Percentiles rank a stretch among this genome's conserved stretches.
phyloP scores from a whole-genome alignment of 2,113 vertebrate species.

The Lasiurus borealis region DNA sequence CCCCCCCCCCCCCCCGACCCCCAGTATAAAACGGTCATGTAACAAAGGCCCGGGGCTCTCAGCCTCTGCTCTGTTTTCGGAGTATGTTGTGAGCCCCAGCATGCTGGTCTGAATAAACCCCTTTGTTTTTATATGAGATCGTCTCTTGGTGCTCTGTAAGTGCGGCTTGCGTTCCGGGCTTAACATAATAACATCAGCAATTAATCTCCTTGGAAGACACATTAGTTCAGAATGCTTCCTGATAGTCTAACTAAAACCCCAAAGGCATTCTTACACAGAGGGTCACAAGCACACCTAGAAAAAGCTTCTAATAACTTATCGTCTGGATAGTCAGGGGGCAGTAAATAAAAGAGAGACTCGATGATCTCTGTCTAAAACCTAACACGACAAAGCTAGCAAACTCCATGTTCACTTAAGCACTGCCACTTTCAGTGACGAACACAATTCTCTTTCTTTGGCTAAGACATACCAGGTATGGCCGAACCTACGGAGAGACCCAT shows the following conservation, averaged over 20 bases:
- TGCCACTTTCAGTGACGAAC: neutral
- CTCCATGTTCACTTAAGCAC: neutral
- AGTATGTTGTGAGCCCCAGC: no score
- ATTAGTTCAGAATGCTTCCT: neutral
- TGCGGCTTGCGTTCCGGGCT: no score
- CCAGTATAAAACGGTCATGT: no score
- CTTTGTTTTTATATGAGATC: no score
- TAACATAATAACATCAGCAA: neutral
- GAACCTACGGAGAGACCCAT: constrained; percentile 93
- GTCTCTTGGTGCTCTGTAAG: no score
- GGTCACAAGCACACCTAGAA: neutral
- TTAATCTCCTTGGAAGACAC: neutral
- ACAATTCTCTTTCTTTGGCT: neutral
- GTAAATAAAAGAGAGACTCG: neutral
- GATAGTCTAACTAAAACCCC: neutral
- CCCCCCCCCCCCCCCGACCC: no score
- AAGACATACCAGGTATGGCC: constrained; percentile 93
- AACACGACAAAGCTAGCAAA: neutral
- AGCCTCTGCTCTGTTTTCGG: no score
- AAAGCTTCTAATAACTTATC: neutral
- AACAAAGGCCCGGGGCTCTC: no score
- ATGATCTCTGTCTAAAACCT: neutral
- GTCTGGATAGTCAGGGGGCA: neutral
- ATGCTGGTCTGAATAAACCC: no score
- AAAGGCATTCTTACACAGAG: neutral